Conservation (phyloP, 2,113 vertebrate genomes). For the Pomatorhinus ruficollis region DNA sequence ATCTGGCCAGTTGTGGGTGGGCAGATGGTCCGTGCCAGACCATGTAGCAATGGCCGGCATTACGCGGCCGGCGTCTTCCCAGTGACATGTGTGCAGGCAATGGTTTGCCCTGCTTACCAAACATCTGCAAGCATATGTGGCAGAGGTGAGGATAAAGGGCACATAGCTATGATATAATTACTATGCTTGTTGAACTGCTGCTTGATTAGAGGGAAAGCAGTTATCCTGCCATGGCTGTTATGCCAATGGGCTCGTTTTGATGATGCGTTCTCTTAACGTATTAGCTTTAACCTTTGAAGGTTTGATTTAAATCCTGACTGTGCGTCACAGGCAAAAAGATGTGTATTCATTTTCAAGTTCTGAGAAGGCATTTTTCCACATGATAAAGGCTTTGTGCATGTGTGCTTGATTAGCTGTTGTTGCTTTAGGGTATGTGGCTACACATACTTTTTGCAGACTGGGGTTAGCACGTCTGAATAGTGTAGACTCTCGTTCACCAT, state of each 20-base stretch:
- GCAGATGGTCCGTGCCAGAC: not conserved
- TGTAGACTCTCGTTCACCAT: not conserved
- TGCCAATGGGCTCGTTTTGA: not conserved
- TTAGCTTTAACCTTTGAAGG: not conserved
- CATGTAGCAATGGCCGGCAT: rapidly evolving
- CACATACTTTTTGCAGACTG: not conserved
- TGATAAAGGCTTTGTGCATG: not conserved
- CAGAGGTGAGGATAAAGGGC: conserved; percentile 16
- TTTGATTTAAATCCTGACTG: not conserved
- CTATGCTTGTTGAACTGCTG: not conserved
- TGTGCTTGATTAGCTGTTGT: not conserved
- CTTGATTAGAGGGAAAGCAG: not conserved
- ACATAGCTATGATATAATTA: not conserved
- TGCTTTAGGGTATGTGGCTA: not conserved
- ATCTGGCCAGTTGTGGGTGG: not conserved
- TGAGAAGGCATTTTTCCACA: not conserved
- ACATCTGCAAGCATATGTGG: not conserved
- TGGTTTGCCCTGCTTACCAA: not conserved
- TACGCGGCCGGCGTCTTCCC: not conserved
- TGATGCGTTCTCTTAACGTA: not conserved
- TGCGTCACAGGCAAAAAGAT: not conserved
- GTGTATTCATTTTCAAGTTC: not conserved
- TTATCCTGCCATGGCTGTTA: not conserved
- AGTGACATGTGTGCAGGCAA: not conserved
- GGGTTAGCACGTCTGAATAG: not conserved